Percentiles rank a stretch among this genome's conserved stretches.
Evolutionary conservation across 2,113 vertebrate species (phyloP).

Genomic region (Merops nubicus): DNA sequence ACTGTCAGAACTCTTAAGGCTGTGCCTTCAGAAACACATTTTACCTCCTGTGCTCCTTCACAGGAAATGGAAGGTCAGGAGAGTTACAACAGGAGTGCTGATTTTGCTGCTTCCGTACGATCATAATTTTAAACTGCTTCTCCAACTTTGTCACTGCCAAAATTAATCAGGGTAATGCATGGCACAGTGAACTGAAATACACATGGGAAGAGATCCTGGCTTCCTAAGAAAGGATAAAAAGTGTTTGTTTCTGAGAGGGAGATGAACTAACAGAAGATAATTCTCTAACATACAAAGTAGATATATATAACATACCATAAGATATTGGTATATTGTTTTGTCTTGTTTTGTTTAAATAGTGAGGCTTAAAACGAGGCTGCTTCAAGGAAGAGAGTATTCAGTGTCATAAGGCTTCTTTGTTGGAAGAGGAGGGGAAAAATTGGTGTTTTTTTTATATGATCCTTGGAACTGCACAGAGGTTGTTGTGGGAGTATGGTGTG

Average conservation of each 20-base stretch:
- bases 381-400: not conserved
- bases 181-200: not conserved
- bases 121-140: constrained; percentile 1
- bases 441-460: not conserved
- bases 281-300: not conserved
- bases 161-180: not conserved
- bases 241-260: not conserved
- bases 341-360: not conserved
- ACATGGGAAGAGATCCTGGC: not conserved
- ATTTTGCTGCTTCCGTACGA: not conserved
- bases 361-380: not conserved
- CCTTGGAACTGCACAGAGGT: not conserved
- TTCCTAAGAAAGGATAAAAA: not conserved
- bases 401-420: not conserved
- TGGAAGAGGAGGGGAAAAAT: no score
- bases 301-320: no score
- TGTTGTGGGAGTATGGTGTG: not conserved
- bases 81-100: not conserved
- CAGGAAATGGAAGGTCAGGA: not conserved
- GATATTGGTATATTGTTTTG: no score
- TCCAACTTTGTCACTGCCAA: not conserved
- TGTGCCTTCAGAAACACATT: not conserved
- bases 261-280: not conserved
- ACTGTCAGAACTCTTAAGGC: not conserved
- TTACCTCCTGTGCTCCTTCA: not conserved